A percentile compares a stretch with the other conserved stretches of the same genome.
phyloP scores from a whole-genome alignment of 2,113 vertebrate species.

The Potamarius usumacintae region DNA sequence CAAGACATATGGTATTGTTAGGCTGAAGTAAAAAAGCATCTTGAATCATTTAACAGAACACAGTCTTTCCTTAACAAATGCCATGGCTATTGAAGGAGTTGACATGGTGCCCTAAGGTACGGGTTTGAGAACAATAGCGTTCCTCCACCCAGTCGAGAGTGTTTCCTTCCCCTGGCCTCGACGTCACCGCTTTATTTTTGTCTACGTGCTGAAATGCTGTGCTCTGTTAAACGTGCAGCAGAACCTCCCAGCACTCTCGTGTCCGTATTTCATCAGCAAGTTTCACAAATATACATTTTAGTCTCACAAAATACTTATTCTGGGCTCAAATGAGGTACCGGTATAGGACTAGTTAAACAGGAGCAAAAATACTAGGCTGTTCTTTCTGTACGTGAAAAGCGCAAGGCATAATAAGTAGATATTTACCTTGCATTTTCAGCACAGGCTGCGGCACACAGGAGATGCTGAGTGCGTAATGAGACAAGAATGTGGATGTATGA shows the following conservation, averaged over 20 bases:
- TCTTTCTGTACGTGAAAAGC: neutral
- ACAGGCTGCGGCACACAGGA: constrained; percentile 16
- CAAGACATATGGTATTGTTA: neutral
- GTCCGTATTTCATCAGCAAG: neutral
- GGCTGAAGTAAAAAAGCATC: constrained; percentile 6
- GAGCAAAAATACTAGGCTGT: neutral
- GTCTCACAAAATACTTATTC: neutral
- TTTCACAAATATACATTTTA: neutral
- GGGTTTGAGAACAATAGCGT: constrained; percentile 40
- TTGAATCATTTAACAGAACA: neutral
- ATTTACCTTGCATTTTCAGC: constrained; percentile 1
- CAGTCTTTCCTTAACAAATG: constrained; percentile 1
- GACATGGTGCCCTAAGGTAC: constrained; percentile 30
- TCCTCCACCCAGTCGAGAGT: constrained; percentile 42
- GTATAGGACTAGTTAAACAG: neutral
- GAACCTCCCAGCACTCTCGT: neutral
- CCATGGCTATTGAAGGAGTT: constrained; percentile 24
- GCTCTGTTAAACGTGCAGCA: constrained; percentile 15
- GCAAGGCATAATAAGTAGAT: neutral
- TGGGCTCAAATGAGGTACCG: too few relatives aligned
- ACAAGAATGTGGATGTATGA: constrained; percentile 35
- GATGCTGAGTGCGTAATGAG: constrained; percentile 16
- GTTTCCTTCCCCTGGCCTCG: constrained; percentile 50
- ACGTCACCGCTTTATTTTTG: constrained; percentile 41
- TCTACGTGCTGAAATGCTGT: constrained; percentile 19